Evolutionary conservation across 1,140 invertebrate species (phyloP).

Genomic region (Littorina saxatilis): DNA sequence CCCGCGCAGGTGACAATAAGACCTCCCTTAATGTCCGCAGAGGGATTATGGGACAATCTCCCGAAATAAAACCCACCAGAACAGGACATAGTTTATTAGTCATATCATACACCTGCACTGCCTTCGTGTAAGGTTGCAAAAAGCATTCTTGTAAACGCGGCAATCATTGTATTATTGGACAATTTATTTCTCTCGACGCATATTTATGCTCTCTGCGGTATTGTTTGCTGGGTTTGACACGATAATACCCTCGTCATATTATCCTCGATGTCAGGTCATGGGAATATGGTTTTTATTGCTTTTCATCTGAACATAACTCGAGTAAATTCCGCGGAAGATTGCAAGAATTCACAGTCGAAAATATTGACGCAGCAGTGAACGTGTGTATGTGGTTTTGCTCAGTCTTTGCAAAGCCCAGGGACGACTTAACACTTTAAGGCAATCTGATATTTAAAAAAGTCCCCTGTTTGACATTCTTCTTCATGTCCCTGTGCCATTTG

Average conservation of each 20-base stretch:
- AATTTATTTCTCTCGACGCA: not conserved
- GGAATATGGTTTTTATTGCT: slow-evolving; percentile 12
- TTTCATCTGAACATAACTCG: too few species aligned
- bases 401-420: too few species aligned
- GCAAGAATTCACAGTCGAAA: too few species aligned
- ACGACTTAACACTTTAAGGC: too few species aligned
- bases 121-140: too few species aligned
- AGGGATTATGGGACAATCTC: slow-evolving; percentile 8
- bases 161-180: not conserved
- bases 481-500: too few species aligned
- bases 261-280: not conserved
- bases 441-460: too few species aligned
- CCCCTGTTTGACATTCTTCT: too few species aligned
- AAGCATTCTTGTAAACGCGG: not conserved
- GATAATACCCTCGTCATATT: not conserved
- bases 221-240: not conserved
- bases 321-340: too few species aligned
- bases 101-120: slow-evolving; percentile 33
- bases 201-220: not conserved
- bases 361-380: too few species aligned
- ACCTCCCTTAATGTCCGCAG: not conserved
- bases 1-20: not conserved
- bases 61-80: not conserved
- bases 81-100: slow-evolving; percentile 4
- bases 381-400: too few species aligned